Evolutionary conservation across 1,140 invertebrate species (phyloP).

Genomic region (Doryteuthis pealeii): DNA sequence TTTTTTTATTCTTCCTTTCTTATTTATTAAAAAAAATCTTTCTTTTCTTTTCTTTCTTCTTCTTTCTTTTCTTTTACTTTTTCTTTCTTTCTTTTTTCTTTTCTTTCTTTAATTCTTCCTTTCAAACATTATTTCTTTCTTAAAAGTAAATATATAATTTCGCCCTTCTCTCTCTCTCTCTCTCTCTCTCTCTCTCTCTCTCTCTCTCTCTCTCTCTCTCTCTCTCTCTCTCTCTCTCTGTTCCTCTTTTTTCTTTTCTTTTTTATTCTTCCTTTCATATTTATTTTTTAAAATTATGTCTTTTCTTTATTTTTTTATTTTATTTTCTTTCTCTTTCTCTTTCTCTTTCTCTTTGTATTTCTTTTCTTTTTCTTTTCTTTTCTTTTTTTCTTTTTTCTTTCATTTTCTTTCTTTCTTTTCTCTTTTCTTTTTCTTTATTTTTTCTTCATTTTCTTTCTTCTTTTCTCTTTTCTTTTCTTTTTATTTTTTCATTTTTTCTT

Average conservation of each 20-base stretch:
- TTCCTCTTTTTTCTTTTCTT: slow-evolving; percentile 17
- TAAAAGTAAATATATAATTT: no score
- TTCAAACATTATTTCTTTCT: no score
- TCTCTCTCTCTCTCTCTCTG: background rate
- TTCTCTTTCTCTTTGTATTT: no score
- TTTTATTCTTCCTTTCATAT: slow-evolving; percentile 16
- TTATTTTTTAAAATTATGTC: slow-evolving; percentile 1
- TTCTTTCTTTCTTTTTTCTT: background rate
- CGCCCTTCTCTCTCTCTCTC: no score
- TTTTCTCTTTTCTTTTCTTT: background rate
- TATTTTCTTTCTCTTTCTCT: no score
- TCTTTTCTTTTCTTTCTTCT: slow-evolving; percentile 2
- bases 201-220: slow-evolving; percentile 2
- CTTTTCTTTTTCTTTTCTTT: slow-evolving; percentile 8
- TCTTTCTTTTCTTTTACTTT: background rate
- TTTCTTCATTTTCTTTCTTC: no score
- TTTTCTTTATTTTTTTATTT: slow-evolving; percentile 13
- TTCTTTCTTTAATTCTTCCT: no score
- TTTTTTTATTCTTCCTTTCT: slow-evolving; percentile 10
- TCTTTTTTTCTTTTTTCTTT: no score
- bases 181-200: background rate
- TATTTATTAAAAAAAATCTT: background rate
- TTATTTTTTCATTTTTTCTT: slow-evolving; percentile 19
- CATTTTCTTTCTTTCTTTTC: no score
- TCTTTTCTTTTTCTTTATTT: no score